Evolutionary conservation across 2,113 vertebrate species (phyloP), one percentile per base, ranked within the genome.

Genomic region (Hemibagrus wyckioides): DNA sequence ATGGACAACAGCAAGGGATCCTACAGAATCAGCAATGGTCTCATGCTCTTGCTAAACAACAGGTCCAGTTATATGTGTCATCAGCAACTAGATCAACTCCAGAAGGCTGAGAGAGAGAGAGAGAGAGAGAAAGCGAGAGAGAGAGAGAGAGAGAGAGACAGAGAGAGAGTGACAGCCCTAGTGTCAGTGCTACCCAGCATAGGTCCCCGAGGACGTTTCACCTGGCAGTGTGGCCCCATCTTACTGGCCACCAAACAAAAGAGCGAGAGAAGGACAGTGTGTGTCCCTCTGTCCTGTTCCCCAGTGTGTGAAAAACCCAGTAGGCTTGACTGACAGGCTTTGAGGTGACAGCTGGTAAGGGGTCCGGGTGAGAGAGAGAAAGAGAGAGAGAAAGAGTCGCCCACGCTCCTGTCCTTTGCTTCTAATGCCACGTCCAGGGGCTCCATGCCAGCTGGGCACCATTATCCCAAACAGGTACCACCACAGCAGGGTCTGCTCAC

Each of bases 301-400:
- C 80, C 52, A 65, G 84, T 97, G 96, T 96, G 95, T 96, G 94
- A 97, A 97, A 97, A 96, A 98, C 97, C 97, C 96, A 95, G 79
- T 95, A 95, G 96, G 96, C 94, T 94, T 91, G 97, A 98, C 96
- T 98, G 97, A 99, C 97, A 99, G 97, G 95, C 93, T 93, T 97
- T 96, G 96, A 96, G 96, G 94, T 97, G 97, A 97, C 97, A 99
- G 97, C 98, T 99, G 97, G 96, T 96, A 95, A 96, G 96, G 95
- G 95, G 95, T 94, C 94, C 93, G 84, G 90, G 95, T 97, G 96
- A 98, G 97, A 98, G 97, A 95, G 95, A 90, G 41, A 86, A 14
- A 81, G 23, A 79, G 84, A 79, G 56, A 63, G 84, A 77, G 44
- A 63, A 96, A 95, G 95, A 89, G 52, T 86, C 44, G 61, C 61